Conservation (phyloP, 2,113 vertebrate genomes). For the Peromyscus leucopus region DNA sequence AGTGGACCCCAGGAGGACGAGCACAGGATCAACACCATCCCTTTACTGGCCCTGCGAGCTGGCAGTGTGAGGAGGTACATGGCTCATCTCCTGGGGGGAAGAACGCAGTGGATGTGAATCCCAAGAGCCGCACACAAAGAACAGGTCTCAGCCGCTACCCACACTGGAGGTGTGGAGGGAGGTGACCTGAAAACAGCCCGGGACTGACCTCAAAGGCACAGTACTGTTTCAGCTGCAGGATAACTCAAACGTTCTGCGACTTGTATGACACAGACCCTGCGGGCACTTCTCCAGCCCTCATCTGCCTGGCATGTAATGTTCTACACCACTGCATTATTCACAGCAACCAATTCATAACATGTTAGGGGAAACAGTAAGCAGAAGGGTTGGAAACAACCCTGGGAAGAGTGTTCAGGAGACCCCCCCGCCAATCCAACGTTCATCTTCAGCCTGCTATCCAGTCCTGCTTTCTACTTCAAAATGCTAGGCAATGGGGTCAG, state of each 20-base stretch:
- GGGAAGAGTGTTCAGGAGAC: background rate
- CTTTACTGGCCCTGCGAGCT: background rate
- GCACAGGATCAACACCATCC: accelerated
- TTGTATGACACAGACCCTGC: accelerated
- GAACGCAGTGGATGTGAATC: accelerated
- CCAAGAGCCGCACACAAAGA: background rate
- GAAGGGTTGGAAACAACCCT: background rate
- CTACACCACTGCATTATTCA: background rate
- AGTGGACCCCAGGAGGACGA: too few species aligned
- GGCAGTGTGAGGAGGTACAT: accelerated
- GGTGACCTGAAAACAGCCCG: accelerated
- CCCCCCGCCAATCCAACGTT: background rate
- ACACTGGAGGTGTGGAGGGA: background rate
- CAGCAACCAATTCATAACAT: background rate
- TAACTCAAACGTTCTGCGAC: background rate
- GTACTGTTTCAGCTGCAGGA: accelerated
- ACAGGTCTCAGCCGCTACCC: background rate
- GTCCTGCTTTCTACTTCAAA: background rate
- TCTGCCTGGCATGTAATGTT: accelerated
- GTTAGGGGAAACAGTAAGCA: background rate
- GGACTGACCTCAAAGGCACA: accelerated
- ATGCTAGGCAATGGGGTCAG: too few species aligned
- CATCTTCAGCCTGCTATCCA: background rate
- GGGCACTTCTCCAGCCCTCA: accelerated
- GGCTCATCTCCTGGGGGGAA: accelerated